phyloP scores from a whole-genome alignment of 1,140 invertebrate genomes.

The Brachionus sp. region DNA sequence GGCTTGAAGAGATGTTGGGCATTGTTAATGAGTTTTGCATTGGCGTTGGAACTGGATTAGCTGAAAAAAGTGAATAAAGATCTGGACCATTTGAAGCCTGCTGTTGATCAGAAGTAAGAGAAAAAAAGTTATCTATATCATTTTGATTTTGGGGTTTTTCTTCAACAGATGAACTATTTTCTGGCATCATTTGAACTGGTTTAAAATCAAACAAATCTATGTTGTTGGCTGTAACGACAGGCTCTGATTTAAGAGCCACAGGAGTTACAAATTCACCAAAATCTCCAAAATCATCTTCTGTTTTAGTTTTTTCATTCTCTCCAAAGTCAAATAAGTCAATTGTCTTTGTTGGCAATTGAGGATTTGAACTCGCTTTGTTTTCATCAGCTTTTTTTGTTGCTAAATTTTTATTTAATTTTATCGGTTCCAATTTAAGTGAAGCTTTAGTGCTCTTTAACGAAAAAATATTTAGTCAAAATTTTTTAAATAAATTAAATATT shows the following conservation, averaged over 20 bases:
- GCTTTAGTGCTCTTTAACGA: neutral
- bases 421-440: neutral
- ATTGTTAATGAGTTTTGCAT: conserved; percentile 29
- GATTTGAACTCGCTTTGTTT: neutral
- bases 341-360: neutral
- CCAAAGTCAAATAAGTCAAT: neutral
- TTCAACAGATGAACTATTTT: neutral
- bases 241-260: neutral
- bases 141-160: conserved; percentile 19
- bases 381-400: neutral
- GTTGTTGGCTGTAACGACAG: neutral
- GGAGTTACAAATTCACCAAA: conserved; percentile 41
- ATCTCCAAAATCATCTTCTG: conserved; percentile 30
- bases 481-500: neutral
- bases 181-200: neutral
- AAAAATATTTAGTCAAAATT: neutral
- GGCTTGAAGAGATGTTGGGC: conserved; percentile 12
- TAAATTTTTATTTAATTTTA: conserved; percentile 22
- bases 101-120: neutral
- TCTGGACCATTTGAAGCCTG: conserved; percentile 3
- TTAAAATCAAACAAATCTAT: conserved; percentile 20
- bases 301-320: neutral
- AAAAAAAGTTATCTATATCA: neutral
- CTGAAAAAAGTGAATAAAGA: neutral
- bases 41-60: neutral